Base-by-base conservation (phyloP, 2,113 vertebrate genomes). In the Petrocephalus microphthalmus region DNA sequence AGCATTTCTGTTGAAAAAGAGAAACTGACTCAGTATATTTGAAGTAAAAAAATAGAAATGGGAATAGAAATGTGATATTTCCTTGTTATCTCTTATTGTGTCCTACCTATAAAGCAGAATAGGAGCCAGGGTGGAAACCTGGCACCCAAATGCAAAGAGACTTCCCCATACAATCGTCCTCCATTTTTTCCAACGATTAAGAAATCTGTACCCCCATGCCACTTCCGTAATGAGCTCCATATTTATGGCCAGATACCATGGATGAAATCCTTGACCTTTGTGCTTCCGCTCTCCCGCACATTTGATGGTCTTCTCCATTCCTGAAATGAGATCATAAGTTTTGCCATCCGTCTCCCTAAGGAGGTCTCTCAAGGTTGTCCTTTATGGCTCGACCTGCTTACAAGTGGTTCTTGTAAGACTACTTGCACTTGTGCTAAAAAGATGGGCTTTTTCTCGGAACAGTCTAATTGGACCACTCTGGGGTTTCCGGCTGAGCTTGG, bases 191-290 rank as follows among this genome's bases (percentile, higher is more conserved):
- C 47, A 47, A n/a, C 49, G 86, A 78, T 67, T 89, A 87, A 90
- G 89, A 92, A 89, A 91, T 85, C 42, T 89, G 89, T 5, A 1
- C 87, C 86, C 25, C 53, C 22, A n/a, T 84, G 90, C 85, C 88
- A 88, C 89, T 87, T 91, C 47, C 1, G 64, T 52, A 91, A 92
- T 87, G 88, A 89, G 89, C 89, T 92, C 92, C 88, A 45, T 92
- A 91, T 87, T 90, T 54, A 88, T 91, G 88, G 87, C 84, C 78
- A 81, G 86, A 53, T 78, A 89, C 85, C 87, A 67, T 84, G 88
- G 91, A 92, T 89, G 90, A 91, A 93, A 90, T 74, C 47, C 64
- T 25, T 87, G 86, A 87, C 45, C 49, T 25, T 53, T 78, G 86
- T 64, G 67, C 86, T n/a, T 33, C 49, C 5, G 15, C n/a, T 53